Evolutionary conservation across 1,140 invertebrate genomes (phyloP), one percentile per base, ranked within the genome.

Genomic region (Drosophila repletoides): DNA sequence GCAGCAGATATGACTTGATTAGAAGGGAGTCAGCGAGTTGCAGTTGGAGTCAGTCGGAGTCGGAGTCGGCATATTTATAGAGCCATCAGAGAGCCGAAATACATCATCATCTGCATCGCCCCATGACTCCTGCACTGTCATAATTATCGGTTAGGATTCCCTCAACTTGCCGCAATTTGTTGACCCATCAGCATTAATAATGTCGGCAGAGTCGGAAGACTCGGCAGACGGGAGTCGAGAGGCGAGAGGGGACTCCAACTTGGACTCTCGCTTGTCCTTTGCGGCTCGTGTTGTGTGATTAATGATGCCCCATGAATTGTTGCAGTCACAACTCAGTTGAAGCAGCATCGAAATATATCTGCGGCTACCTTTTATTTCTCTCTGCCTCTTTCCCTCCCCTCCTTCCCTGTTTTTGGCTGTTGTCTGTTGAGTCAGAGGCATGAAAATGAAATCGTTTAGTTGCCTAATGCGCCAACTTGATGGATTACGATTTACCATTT

Each of bases 231-330:
- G 14, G n/a, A 41, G 12, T 15, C 10, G 33, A 34, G 12, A 14
- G 33, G 3, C 12, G 15, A 22, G 10, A 22, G 38, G 6, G 12
- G 19, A 19, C 31, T 48, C 45, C 28, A 41, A 2, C 26, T 26
- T 48, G 9, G 34, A 22, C 59, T 34, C 34, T 28, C 29, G 12
- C 46, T 73, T 49, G 48, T 69, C 65, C 64, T 87, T 80, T 36
- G 59, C 67, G 76, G 79, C 79, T 88, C 86, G 79, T 88, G 86
- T 84, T 88, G 86, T 72, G 86, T 88, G 86, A 88, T 88, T 88
- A 88, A 88, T 88, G 86, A 71, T 64, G 53, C 55, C 46, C 31
- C 55, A 10, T 24, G 33, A 46, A 59, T 17, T 14, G 29, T 34
- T 12, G 45, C 34, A 58, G 40, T 51, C 41, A 38, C 58, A 51